These are phyloP conservation scores for Luehdorfia chinensis DNA, from an alignment of 1,140 invertebrate genomes.

Conservation along the genomic window DNA sequence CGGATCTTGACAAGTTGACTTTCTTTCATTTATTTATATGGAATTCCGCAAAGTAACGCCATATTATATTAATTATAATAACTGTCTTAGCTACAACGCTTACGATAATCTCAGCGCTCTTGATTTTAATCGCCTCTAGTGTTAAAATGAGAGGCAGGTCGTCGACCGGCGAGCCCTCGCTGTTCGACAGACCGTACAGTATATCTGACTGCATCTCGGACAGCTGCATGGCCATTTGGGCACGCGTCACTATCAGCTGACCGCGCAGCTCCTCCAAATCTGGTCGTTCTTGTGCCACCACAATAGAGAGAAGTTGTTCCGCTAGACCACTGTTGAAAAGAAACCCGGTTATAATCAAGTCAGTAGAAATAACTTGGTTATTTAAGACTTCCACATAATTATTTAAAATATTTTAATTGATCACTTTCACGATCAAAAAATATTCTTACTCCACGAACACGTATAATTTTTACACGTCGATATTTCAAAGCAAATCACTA, in stretches of 20 bases:
- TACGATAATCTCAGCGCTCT: slow-evolving; percentile 87
- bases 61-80: too few species aligned
- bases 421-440: too few species aligned
- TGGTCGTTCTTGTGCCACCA: slow-evolving; percentile 92
- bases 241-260: slow-evolving; percentile 89
- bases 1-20: too few species aligned
- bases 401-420: too few species aligned
- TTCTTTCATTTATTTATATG: neutral
- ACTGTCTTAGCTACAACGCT: too few species aligned
- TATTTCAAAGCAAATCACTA: too few species aligned
- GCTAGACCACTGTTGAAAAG: slow-evolving; percentile 84
- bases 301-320: slow-evolving; percentile 93
- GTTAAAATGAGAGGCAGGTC: slow-evolving; percentile 92
- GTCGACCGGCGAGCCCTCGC: slow-evolving; percentile 92
- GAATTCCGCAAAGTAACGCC: too few species aligned
- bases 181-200: slow-evolving; percentile 87
- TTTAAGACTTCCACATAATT: too few species aligned
- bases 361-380: too few species aligned
- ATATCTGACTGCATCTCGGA: slow-evolving; percentile 94
- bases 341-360: too few species aligned
- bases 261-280: slow-evolving; percentile 92
- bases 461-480: too few species aligned
- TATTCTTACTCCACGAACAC: too few species aligned
- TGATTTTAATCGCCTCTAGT: slow-evolving; percentile 89
- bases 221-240: slow-evolving; percentile 87